phyloP scores from a whole-genome alignment of 2,797 vertebrate genomes.

The Macropodus opercularis region DNA sequence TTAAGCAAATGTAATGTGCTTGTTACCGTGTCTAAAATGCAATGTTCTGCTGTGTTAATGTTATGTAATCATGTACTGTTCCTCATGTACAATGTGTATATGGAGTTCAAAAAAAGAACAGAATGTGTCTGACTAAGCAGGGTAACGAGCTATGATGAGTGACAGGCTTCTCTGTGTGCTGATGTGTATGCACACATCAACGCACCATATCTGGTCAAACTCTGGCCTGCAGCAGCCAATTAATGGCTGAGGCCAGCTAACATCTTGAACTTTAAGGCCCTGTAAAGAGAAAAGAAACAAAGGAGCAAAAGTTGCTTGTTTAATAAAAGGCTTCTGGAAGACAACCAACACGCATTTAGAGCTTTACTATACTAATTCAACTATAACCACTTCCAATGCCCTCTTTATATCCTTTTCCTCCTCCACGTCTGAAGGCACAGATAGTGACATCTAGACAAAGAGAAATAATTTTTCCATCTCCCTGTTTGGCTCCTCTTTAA shows the following conservation, averaged over 20 bases:
- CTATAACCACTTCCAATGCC: constrained; percentile 45
- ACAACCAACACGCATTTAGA: constrained; percentile 51
- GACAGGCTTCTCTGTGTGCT: constrained; percentile 65
- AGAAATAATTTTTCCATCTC: constrained; percentile 74
- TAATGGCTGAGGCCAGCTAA: constrained; percentile 93
- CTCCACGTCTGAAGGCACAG: constrained; percentile 71
- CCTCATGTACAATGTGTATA: constrained; percentile 42
- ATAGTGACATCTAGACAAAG: constrained; percentile 71
- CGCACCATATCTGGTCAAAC: constrained; percentile 81
- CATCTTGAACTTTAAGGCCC: constrained; percentile 93
- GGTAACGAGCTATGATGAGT: constrained; percentile 59
- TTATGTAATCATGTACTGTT: constrained; percentile 63
- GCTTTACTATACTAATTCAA: constrained; percentile 25
- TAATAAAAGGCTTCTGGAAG: constrained; percentile 81
- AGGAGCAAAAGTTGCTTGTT: constrained; percentile 92
- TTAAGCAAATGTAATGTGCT: background rate
- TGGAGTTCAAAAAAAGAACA: constrained; percentile 54
- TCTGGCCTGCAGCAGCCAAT: constrained; percentile 94
- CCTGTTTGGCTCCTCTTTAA: constrained; percentile 69
- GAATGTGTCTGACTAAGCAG: constrained; percentile 55
- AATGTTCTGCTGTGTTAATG: constrained; percentile 47
- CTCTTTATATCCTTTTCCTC: constrained; percentile 73
- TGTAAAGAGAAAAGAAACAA: constrained; percentile 91
- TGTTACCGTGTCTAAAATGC: constrained; percentile 34
- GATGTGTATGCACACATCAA: constrained; percentile 72